Evolutionary conservation across 2,797 vertebrate species (phyloP).

Genomic region (Macrochelys suwanniensis): DNA sequence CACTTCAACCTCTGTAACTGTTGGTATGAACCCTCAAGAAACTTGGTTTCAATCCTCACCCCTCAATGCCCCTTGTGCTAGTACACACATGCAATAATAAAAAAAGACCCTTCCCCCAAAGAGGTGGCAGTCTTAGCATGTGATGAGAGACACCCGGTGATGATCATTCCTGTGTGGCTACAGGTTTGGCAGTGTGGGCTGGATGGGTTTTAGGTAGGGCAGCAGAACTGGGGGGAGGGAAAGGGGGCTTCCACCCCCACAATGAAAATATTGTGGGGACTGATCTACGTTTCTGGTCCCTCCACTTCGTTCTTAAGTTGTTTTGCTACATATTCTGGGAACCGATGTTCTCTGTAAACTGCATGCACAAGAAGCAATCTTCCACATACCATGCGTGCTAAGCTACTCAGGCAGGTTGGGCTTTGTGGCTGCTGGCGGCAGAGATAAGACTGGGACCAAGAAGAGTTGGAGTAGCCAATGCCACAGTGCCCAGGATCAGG

Average conservation of each 20-base stretch:
- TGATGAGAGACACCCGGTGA: neutral
- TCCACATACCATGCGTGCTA: no score
- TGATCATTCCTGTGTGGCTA: neutral
- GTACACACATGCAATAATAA: neutral
- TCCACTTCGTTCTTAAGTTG: neutral
- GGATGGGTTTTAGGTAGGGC: neutral
- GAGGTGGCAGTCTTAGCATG: accelerated
- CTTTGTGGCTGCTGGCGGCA: no score
- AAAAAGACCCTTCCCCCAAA: accelerated
- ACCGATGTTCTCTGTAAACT: neutral
- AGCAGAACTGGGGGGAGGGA: neutral
- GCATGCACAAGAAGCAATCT: neutral
- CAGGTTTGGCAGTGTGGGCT: accelerated
- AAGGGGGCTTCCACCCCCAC: neutral
- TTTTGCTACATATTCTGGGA: neutral
- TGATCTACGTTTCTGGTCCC: neutral
- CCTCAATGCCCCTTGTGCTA: neutral
- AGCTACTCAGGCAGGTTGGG: no score
- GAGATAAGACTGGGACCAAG: no score
- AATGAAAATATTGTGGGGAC: neutral
- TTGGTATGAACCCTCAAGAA: slow-evolving; percentile 28
- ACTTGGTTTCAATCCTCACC: neutral
- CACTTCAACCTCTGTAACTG: slow-evolving; percentile 41
- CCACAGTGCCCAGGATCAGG: no score
- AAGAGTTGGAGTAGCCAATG: no score